Evolutionary conservation across 2,797 vertebrate species (phyloP).

Genomic region (Xenopus petersii): DNA sequence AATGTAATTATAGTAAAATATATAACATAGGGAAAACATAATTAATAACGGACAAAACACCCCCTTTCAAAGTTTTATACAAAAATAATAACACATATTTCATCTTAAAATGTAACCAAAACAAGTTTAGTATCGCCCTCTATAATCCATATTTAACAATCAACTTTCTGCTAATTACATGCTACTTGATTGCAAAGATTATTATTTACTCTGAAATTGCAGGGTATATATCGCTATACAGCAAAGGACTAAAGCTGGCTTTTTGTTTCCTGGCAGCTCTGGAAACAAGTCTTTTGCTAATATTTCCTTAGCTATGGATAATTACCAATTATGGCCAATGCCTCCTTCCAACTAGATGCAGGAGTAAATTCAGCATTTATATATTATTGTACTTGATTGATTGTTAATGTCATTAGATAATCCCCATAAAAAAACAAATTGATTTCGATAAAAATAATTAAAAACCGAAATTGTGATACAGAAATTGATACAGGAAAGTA

Average conservation of each 20-base stretch:
- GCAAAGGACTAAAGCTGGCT: background rate
- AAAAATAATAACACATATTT: too few species aligned
- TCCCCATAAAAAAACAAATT: too few species aligned
- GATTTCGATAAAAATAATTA: too few species aligned
- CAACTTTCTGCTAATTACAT: slow-evolving; percentile 1
- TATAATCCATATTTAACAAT: background rate
- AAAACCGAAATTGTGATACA: too few species aligned
- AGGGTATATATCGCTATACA: background rate
- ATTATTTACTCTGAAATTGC: slow-evolving; percentile 9
- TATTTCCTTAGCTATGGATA: background rate
- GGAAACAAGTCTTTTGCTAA: background rate
- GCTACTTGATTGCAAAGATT: slow-evolving; percentile 6
- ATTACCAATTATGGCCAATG: background rate
- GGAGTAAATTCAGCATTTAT: background rate
- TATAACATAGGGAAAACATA: too few species aligned
- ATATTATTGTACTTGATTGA: too few species aligned
- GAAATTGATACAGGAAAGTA: too few species aligned
- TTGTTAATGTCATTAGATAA: too few species aligned
- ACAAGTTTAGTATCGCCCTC: background rate
- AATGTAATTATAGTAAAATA: too few species aligned
- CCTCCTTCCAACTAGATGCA: background rate
- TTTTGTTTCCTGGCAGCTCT: background rate
- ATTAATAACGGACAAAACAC: too few species aligned
- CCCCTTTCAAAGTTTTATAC: too few species aligned
- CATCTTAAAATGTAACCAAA: too few species aligned